These are phyloP conservation scores for Stenichneumon culpator DNA, from an alignment of 2,888 invertebrate genomes.

Conservation along the genomic window DNA sequence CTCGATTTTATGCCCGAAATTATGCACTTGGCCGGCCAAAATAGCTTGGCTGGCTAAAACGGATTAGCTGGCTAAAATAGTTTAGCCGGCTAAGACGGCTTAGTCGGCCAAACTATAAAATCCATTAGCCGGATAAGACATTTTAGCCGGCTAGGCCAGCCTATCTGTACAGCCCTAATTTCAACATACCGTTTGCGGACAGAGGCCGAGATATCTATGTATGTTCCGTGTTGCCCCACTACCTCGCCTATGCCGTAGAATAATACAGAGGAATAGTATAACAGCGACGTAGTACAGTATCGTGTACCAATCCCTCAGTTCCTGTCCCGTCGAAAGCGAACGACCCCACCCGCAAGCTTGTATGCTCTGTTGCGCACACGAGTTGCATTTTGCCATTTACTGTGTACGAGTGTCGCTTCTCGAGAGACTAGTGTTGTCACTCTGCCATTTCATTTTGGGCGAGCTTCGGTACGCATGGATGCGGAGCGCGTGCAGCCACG, in stretches of 20 bases:
- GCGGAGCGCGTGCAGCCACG: constrained; percentile 50
- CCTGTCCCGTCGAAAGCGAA: constrained; percentile 56
- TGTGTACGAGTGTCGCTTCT: constrained; percentile 50
- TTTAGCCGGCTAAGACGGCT: no score
- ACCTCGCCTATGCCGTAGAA: neutral
- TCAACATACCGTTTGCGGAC: neutral
- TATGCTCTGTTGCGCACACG: constrained; percentile 67
- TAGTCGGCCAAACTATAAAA: no score
- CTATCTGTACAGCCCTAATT: no score
- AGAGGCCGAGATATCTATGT: constrained; percentile 1
- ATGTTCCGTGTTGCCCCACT: constrained; percentile 37
- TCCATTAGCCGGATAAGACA: no score
- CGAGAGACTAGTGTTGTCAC: constrained; percentile 64
- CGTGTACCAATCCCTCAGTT: constrained; percentile 65
- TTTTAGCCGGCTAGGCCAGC: no score
- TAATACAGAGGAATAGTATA: constrained; percentile 51
- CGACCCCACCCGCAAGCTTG: constrained; percentile 51
- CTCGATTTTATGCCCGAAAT: no score
- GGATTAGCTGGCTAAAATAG: no score
- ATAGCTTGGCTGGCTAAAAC: no score
- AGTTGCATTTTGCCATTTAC: constrained; percentile 62
- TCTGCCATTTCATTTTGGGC: constrained; percentile 79
- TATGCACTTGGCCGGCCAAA: no score
- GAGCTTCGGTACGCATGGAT: constrained; percentile 65
- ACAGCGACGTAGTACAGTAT: constrained; percentile 53